These are phyloP conservation scores for Mus minutoides DNA, from an alignment of 2,797 vertebrate species.

Conservation along the genomic window DNA sequence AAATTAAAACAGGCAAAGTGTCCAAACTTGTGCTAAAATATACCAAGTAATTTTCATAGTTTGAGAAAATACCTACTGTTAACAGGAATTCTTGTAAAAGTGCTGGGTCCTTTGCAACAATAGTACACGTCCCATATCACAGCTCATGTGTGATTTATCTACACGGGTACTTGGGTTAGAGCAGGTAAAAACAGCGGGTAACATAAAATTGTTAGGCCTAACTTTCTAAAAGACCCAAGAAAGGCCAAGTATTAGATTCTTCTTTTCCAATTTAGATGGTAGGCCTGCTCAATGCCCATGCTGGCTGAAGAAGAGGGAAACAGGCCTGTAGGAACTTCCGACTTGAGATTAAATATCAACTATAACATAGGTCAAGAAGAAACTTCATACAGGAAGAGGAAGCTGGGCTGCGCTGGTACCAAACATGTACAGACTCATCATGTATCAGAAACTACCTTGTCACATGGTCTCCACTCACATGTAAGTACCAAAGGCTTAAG, in stretches of 20 bases:
- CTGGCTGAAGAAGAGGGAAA: not conserved
- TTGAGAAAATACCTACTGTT: not conserved
- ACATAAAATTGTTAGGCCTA: slow-evolving; percentile 3
- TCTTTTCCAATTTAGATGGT: slow-evolving; percentile 26
- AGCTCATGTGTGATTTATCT: slow-evolving; percentile 23
- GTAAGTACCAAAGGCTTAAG: not conserved
- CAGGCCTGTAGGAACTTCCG: not conserved
- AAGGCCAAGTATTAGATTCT: not conserved
- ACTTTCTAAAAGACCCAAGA: slow-evolving; percentile 24
- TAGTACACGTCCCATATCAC: slow-evolving; percentile 29
- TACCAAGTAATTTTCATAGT: slow-evolving; percentile 30
- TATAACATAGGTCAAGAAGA: not conserved
- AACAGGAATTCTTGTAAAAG: slow-evolving; percentile 34
- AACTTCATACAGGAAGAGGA: slow-evolving; percentile 49
- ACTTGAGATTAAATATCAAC: not conserved
- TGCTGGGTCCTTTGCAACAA: not conserved
- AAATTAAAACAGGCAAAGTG: slow-evolving; percentile 58
- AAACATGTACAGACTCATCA: not conserved
- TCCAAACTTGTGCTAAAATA: slow-evolving; percentile 46
- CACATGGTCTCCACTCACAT: not conserved
- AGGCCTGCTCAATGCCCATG: not conserved
- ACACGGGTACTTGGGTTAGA: not conserved
- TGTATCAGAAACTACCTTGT: slow-evolving; percentile 30
- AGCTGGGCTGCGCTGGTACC: not conserved
- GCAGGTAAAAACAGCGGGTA: not conserved